Percentiles rank a stretch among this genome's conserved stretches.
Evolutionary conservation across 2,888 invertebrate genomes (phyloP).

Genomic region (Cartodere bifasciata): DNA sequence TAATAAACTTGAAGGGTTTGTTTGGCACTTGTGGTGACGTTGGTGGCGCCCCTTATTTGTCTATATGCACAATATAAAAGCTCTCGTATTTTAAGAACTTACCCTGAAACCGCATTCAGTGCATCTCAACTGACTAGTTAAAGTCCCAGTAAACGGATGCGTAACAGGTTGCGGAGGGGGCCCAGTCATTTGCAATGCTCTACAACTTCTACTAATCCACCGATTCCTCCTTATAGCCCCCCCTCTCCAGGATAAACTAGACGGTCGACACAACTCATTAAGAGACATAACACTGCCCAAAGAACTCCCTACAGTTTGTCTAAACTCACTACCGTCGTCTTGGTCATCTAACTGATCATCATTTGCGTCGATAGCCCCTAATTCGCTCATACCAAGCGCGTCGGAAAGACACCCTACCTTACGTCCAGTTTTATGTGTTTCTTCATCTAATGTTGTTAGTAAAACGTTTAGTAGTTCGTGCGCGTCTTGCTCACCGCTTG

Average conservation of each 20-base stretch:
- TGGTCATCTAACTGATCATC: constrained; percentile 20
- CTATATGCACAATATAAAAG: constrained; percentile 4
- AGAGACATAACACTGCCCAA: constrained; percentile 33
- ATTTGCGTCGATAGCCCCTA: constrained; percentile 31
- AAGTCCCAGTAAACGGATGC: constrained; percentile 62
- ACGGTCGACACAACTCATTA: constrained; percentile 31
- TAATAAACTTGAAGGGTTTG: too few relatives aligned
- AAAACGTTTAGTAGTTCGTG: constrained; percentile 87
- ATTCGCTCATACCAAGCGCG: constrained; percentile 47
- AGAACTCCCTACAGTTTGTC: constrained; percentile 11
- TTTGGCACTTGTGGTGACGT: too few relatives aligned
- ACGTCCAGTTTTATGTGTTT: constrained; percentile 48
- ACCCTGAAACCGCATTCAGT: constrained; percentile 59
- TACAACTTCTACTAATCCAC: constrained; percentile 38
- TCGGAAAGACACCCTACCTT: constrained; percentile 66
- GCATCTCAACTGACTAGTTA: constrained; percentile 66
- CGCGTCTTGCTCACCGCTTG: constrained; percentile 85
- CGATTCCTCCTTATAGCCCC: constrained; percentile 28
- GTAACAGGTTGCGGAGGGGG: constrained; percentile 38
- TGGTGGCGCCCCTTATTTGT: too few relatives aligned
- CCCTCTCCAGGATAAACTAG: constrained; percentile 29
- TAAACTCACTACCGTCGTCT: constrained; percentile 18
- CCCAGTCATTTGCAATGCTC: constrained; percentile 39
- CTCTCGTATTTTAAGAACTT: constrained; percentile 12
- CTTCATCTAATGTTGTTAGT: constrained; percentile 81